A percentile compares a stretch with the other conserved stretches of the same genome.
These are phyloP conservation scores for Struthio camelus DNA, from an alignment of 2,113 vertebrate species.

Conservation along the genomic window DNA sequence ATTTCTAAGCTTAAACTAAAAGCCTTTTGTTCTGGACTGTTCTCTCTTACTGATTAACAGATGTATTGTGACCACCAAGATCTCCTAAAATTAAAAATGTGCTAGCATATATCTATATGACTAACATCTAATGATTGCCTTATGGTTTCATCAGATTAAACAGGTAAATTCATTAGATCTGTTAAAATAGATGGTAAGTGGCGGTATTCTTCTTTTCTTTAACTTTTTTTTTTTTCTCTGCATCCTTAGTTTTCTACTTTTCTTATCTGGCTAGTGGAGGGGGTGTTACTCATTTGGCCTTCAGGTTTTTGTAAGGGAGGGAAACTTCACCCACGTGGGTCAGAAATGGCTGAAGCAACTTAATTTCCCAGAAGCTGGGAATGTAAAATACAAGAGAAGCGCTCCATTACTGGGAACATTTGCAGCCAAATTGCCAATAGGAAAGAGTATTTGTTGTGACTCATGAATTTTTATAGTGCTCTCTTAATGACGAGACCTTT, in stretches of 20 bases:
- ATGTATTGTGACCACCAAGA: neutral
- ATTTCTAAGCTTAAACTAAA: neutral
- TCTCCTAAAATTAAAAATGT: neutral
- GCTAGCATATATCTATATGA: neutral
- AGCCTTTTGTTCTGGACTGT: neutral
- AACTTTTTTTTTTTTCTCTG: neutral
- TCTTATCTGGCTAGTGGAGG: neutral
- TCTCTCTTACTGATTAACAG: neutral
- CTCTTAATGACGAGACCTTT: neutral
- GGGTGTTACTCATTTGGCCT: neutral
- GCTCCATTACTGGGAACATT: neutral
- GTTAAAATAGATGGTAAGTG: neutral
- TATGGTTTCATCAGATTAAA: neutral
- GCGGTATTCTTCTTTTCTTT: neutral
- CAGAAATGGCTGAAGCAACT: neutral
- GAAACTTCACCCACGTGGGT: accelerated
- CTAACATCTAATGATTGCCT: neutral
- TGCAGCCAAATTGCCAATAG: neutral
- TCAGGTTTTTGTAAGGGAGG: neutral
- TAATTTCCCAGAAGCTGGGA: neutral
- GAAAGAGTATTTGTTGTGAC: neutral
- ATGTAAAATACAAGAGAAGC: neutral
- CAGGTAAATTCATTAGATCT: neutral
- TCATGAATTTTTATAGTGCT: neutral
- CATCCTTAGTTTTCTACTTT: neutral